A percentile compares a stretch with the other conserved stretches of the same genome.
These are phyloP conservation scores for Catharus bicknelli DNA, from an alignment of 2,113 vertebrate genomes.

Conservation along the genomic window DNA sequence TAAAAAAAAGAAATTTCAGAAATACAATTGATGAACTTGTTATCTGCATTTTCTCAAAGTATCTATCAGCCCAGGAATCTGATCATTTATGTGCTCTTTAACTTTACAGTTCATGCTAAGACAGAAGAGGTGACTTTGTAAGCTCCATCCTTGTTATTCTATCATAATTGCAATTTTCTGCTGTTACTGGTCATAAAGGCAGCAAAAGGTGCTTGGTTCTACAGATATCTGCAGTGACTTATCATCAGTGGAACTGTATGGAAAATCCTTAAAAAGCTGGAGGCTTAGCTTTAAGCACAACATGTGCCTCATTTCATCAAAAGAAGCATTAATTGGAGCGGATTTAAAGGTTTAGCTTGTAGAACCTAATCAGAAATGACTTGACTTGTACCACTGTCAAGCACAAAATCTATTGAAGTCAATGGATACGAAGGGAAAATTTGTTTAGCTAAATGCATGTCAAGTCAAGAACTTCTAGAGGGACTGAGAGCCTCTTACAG, in stretches of 20 bases:
- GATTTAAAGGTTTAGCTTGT: conserved; percentile 16
- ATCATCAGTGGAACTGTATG: neutral
- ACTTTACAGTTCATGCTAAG: neutral
- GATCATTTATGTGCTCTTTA: neutral
- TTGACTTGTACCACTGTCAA: conserved; percentile 16
- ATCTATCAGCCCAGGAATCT: neutral
- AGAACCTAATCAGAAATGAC: neutral
- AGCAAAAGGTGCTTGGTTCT: neutral
- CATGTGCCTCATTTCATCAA: neutral
- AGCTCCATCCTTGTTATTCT: neutral
- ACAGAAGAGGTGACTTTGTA: neutral
- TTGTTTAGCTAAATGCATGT: neutral
- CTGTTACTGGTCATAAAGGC: neutral
- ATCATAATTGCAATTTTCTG: neutral
- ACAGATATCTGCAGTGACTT: neutral
- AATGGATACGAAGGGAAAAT: neutral
- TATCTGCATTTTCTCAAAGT: neutral
- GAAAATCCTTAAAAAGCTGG: neutral
- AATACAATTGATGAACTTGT: neutral
- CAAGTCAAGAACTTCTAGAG: neutral
- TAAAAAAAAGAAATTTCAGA: neutral
- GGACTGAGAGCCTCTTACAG: neutral
- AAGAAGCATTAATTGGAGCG: neutral
- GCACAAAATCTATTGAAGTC: neutral
- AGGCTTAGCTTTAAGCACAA: neutral